Conservation (phyloP, 2,797 vertebrate genomes). For the Hippopotamyrus pictus region DNA sequence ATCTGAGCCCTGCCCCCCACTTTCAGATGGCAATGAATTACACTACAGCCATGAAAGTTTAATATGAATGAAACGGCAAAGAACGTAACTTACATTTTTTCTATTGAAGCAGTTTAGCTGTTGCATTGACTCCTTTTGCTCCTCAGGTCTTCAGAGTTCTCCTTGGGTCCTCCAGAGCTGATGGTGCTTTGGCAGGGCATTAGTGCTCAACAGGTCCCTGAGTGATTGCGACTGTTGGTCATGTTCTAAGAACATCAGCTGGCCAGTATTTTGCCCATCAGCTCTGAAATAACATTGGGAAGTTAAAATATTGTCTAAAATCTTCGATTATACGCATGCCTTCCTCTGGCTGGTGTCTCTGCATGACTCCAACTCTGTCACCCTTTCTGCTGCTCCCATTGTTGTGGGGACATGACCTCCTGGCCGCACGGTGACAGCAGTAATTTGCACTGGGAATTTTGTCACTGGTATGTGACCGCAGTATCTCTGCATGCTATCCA, state of each 20-base stretch:
- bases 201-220: background rate
- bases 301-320: background rate
- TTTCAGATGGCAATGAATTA: background rate
- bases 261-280: background rate
- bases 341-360: background rate
- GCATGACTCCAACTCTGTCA: conserved; percentile 21
- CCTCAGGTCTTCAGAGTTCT: background rate
- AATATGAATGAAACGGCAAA: background rate
- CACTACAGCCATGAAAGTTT: background rate
- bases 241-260: background rate
- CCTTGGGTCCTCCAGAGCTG: background rate
- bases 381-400: conserved; percentile 31
- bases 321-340: background rate
- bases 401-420: conserved; percentile 35
- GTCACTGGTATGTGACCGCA: conserved; percentile 33
- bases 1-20: background rate
- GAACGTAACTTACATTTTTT: background rate
- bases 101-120: background rate
- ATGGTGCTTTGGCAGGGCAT: background rate
- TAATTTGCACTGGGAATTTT: conserved; percentile 24
- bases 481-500: conserved; percentile 27
- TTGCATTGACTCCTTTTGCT: background rate
- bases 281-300: background rate
- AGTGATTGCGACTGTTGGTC: background rate
- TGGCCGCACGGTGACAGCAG: conserved; percentile 24